Evolutionary conservation across 2,113 vertebrate species (phyloP).

Genomic region (Petaurus breviceps): DNA sequence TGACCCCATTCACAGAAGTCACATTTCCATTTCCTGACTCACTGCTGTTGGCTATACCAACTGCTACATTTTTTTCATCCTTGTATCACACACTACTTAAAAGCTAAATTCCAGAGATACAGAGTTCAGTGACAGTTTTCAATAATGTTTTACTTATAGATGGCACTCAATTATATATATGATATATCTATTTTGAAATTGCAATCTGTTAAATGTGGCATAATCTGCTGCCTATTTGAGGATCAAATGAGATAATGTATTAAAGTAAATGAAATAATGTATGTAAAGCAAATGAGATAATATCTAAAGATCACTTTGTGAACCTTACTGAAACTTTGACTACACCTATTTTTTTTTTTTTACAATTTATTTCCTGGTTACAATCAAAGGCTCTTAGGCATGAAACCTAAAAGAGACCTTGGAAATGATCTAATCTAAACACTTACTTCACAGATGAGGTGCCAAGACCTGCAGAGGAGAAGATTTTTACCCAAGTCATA

Average conservation of each 20-base stretch:
- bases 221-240: not conserved
- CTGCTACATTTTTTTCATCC: not conserved
- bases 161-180: conserved; percentile 18
- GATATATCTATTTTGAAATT: not conserved
- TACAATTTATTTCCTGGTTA: not conserved
- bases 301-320: not conserved
- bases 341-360: not conserved
- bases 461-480: not conserved
- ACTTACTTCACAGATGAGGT: not conserved
- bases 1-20: not conserved
- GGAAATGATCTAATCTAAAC: not conserved
- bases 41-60: not conserved
- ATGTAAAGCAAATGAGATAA: not conserved
- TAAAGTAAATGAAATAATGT: not conserved
- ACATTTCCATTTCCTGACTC: not conserved
- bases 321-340: not conserved
- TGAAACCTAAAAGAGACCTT: not conserved
- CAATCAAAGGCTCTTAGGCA: not conserved
- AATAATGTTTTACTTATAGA: not conserved
- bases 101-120: not conserved
- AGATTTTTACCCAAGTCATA: not conserved
- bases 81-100: not conserved
- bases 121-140: not conserved
- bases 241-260: not conserved
- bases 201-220: not conserved